A percentile compares a stretch with the other conserved stretches of the same genome.
Conservation (phyloP, 2,888 invertebrate genomes). For the Subacronicta megacephala region DNA sequence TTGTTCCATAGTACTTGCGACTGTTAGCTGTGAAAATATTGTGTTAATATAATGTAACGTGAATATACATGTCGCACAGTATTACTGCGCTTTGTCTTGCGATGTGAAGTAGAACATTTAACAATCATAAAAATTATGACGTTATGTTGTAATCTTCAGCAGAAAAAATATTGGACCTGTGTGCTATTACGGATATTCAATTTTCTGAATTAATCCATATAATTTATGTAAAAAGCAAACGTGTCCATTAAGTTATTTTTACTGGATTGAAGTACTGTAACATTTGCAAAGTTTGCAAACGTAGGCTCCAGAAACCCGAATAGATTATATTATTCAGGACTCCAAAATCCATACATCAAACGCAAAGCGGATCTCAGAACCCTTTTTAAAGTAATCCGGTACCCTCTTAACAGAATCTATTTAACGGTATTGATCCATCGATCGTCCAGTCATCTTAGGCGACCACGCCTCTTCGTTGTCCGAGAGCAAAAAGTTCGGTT, state of each 20-base stretch:
- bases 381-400: conserved; percentile 50
- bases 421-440: conserved; percentile 52
- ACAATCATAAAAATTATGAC: conserved; percentile 48
- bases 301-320: conserved; percentile 24
- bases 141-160: too few relatives aligned
- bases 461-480: conserved; percentile 68
- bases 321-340: conserved; percentile 42
- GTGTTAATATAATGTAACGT: conserved; percentile 24
- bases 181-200: too few relatives aligned
- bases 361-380: conserved; percentile 25
- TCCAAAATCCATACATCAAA: conserved; percentile 39
- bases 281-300: conserved; percentile 12
- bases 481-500: conserved; percentile 59
- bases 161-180: too few relatives aligned
- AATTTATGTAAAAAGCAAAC: too few relatives aligned
- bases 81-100: conserved; percentile 36
- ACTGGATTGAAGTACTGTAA: too few relatives aligned
- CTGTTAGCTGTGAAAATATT: conserved; percentile 33
- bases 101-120: conserved; percentile 37
- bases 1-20: conserved; percentile 2
- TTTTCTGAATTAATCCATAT: too few relatives aligned
- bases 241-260: too few relatives aligned
- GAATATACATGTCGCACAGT: conserved; percentile 31
- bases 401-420: conserved; percentile 33
- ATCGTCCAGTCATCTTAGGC: conserved; percentile 36